Evolutionary conservation across 2,113 vertebrate genomes (phyloP), one percentile per base, ranked within the genome.

Genomic region (Opisthocomus hoazin): DNA sequence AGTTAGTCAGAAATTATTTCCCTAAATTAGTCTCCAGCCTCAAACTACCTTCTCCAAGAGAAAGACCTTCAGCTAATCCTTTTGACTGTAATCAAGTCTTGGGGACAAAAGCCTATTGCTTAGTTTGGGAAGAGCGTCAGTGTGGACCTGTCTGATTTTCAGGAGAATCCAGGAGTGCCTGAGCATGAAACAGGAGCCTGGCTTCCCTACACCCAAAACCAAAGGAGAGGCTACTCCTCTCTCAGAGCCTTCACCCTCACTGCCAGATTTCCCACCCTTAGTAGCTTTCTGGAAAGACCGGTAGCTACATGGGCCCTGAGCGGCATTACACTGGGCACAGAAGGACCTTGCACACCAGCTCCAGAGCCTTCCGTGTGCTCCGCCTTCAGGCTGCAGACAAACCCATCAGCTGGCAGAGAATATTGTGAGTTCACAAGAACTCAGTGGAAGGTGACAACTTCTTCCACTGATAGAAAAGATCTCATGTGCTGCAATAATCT

Each of bases 91-190:
- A 54, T 18, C 37, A 89, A 8, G 11, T 90, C 7, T 77, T 36
- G 54, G 15, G 10, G 41, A 77, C 15, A 77, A 75, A 93, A 87
- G 4, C 20, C 20, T 43, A 0, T n/a, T 80, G 17, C 4, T 76
- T 74, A 21, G 17, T 80, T 61, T 43, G 41, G 17, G 32, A 19
- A 3, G 2, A 37, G 56, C n/a, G 41, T 26, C 24, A 63, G 34
- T 0, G 0, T 1, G 46, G 39, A 24, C 34, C 8, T 58, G 10
- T 17, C 39, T 5, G 4, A 5, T 37, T 65, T 61, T 73, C 45
- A 45, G 57, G 50, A 36, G 17, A 15, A 71, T 43, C 18, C 43
- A 71, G 57, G 10, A 73, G 30, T 39, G 17, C 34, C 53, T 75
- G 24, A 15, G 5, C 36, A 77, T 48, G 45, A 27, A 48, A 69